These are phyloP conservation scores for Prosapia bicincta DNA, from an alignment of 2,888 invertebrate species.

Conservation along the genomic window DNA sequence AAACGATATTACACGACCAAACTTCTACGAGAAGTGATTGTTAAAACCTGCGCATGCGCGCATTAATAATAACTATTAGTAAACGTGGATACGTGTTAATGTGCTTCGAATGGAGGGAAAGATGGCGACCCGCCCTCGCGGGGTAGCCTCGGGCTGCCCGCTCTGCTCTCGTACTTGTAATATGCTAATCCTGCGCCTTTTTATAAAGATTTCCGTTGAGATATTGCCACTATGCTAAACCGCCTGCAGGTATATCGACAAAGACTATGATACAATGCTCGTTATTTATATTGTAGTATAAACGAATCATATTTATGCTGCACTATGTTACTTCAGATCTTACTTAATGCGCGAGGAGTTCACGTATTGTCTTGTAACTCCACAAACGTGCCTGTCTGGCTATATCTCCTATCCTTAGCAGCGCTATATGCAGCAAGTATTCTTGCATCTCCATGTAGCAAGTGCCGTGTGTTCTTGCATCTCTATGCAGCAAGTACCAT, in stretches of 20 bases:
- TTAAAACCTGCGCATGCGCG: neutral
- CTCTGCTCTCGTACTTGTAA: neutral
- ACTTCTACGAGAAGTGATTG: neutral
- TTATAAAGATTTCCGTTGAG: neutral
- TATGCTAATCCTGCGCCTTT: neutral
- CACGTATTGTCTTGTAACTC: too few relatives aligned
- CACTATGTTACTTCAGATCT: neutral
- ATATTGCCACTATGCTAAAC: neutral
- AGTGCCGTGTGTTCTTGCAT: too few relatives aligned
- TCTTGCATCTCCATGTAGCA: too few relatives aligned
- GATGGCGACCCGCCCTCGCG: neutral
- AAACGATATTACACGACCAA: neutral
- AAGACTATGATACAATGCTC: neutral
- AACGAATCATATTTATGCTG: neutral
- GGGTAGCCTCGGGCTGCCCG: neutral
- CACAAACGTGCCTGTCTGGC: too few relatives aligned
- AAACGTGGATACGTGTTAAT: neutral
- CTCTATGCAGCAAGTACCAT: too few relatives aligned
- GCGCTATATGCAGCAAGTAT: too few relatives aligned
- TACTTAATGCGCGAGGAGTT: neutral
- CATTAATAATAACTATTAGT: neutral
- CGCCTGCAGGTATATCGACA: neutral
- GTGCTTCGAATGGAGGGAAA: neutral
- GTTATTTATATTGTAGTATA: neutral
- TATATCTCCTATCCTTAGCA: too few relatives aligned